Base-by-base conservation (phyloP, 2,113 vertebrate genomes). In the Felis catus region DNA sequence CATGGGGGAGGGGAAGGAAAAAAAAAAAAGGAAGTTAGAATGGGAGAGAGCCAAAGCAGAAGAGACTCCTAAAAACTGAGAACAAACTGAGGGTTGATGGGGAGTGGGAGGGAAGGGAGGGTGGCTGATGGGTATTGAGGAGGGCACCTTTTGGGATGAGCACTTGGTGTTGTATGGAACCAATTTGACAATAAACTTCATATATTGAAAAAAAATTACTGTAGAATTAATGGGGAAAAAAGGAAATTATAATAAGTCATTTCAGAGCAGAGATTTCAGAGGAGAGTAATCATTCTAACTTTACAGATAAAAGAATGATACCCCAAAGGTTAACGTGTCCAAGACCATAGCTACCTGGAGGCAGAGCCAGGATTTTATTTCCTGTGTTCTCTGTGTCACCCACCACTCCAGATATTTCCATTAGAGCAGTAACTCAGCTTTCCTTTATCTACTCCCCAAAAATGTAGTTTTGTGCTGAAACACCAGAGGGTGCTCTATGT, bases 401-500 rank as follows among this genome's bases (percentile, higher is more conserved):
- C 80, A 58, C 13, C 41, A 23, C 65, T 94, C 65, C 71, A 74
- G 31, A 13, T 71, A 63, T 66, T 86, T 73, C 36, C 45, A 81
- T 0, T n/a, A 84, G 16, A 55, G 13, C 61, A 78, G 0, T 79
- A 82, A 66, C 31, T 81, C 25, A 71, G 7, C 55, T 33, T 53
- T 48, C 5, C 61, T 95, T 91, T 65, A 36, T 79, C 16, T 14
- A 7, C 16, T 92, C 27, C 8, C 15, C 14, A 6, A 5, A 36
- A 55, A 76, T 93, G 79, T 84, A 48, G 74, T 93, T 95, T 82
- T 97, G 31, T 89, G 29, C 39, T 74, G 27, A 93, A 95, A 65
- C 97, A 96, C 93, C 61, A 97, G 95, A 94, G 96, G 97, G 95
- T 51, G 41, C 95, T 94, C 2, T 89, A 5, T 91, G 31, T 65